Conservation (phyloP, 2,113 vertebrate genomes). For the Nothoprocta pentlandii region DNA sequence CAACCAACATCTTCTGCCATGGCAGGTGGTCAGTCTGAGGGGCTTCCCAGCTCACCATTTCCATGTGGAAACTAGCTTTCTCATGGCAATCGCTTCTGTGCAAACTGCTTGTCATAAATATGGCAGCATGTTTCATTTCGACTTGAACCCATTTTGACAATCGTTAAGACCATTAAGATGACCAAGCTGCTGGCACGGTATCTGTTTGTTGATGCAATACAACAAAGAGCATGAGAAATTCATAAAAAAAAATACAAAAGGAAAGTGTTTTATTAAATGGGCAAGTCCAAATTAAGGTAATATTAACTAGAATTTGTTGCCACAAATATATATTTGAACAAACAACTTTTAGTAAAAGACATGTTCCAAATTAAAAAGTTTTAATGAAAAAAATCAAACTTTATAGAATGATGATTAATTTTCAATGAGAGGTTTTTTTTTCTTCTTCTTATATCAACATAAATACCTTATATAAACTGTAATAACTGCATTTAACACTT, state of each 20-base stretch:
- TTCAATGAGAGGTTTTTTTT: not conserved
- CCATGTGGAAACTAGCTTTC: not conserved
- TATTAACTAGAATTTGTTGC: not conserved
- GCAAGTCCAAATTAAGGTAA: not conserved
- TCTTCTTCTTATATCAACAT: not conserved
- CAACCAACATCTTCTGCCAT: not conserved
- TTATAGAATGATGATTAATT: not conserved
- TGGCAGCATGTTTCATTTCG: fast-evolving
- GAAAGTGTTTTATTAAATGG: not conserved
- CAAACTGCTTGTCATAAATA: not conserved
- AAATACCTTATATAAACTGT: not conserved
- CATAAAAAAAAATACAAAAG: not conserved
- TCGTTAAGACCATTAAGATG: not conserved
- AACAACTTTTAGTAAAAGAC: not conserved
- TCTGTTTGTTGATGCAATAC: not conserved
- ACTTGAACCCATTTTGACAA: not conserved
- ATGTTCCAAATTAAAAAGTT: not conserved
- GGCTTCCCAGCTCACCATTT: slow-evolving; percentile 29
- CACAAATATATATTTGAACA: not conserved
- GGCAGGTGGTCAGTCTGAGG: not conserved
- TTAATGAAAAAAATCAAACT: not conserved
- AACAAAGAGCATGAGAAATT: not conserved
- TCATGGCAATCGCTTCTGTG: not conserved
- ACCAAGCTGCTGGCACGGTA: not conserved
- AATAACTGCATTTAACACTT: not conserved